phyloP scores from a whole-genome alignment of 1,140 invertebrate genomes.

The Apis mellifera region Amel_HAv3.1 CM009941.2:9856501-9857000 shows the following conservation, averaged over 20 bases:
- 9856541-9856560: neutral
- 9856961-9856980: neutral
- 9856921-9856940: conserved; percentile 31
- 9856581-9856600: conserved; percentile 14
- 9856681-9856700: conserved; percentile 50
- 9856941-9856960: conserved; percentile 8
- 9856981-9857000: conserved; percentile 31
- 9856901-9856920: conserved; percentile 21
- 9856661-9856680: conserved; percentile 39
- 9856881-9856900: neutral
- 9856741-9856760: conserved; percentile 34
- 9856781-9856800: conserved; percentile 44
- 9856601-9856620: conserved; percentile 19
- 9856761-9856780: conserved; percentile 49
- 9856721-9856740: conserved; percentile 45
- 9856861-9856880: neutral
- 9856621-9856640: conserved; percentile 21
- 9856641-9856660: conserved; percentile 25
- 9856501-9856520: neutral
- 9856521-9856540: neutral
- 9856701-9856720: conserved; percentile 40
- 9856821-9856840: conserved; percentile 33
- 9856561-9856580: neutral
- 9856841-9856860: conserved; percentile 16
- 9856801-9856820: conserved; percentile 30